A percentile compares a stretch with the other conserved stretches of the same genome.
These are phyloP conservation scores for Sanderia malayensis DNA, from an alignment of 30 jellyfish, hydroid and myxozoan species.

Conservation along the genomic window DNA sequence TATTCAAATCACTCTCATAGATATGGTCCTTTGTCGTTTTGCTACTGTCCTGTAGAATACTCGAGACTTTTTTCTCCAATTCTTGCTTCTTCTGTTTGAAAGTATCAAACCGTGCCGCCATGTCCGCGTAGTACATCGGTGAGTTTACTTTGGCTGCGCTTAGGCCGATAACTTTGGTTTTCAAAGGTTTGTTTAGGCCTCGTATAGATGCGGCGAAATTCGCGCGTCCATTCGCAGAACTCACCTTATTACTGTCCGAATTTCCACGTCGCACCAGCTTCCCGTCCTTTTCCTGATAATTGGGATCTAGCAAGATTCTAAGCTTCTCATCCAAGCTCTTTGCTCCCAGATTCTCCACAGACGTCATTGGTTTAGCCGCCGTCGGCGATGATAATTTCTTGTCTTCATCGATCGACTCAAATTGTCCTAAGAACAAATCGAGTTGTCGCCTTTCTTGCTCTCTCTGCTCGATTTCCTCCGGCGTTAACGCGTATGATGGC, in stretches of 20 bases:
- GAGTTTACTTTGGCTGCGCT: slow-evolving; percentile 38
- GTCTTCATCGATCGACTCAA: slow-evolving; percentile 54
- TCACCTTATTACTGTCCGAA: slow-evolving; percentile 5
- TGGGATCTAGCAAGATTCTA: slow-evolving; percentile 63
- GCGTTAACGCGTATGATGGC: slow-evolving; percentile 50
- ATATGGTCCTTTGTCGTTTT: slow-evolving; percentile 54
- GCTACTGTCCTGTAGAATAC: slow-evolving; percentile 71
- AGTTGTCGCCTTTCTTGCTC: slow-evolving; percentile 65
- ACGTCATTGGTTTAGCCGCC: slow-evolving; percentile 15
- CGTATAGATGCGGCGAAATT: slow-evolving; percentile 68
- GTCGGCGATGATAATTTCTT: slow-evolving; percentile 19
- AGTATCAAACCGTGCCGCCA: slow-evolving; percentile 81
- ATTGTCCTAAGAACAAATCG: slow-evolving; percentile 68
- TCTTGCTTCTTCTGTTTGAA: slow-evolving; percentile 81
- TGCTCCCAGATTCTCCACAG: slow-evolving; percentile 54
- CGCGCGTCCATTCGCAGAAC: slow-evolving; percentile 10
- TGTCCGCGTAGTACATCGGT: slow-evolving; percentile 67
- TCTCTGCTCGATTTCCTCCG: slow-evolving; percentile 58
- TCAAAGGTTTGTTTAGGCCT: slow-evolving; percentile 55
- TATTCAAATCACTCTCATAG: slow-evolving; percentile 41
- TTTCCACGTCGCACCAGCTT: slow-evolving; percentile 33
- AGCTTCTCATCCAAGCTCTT: slow-evolving; percentile 68
- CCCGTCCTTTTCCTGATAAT: slow-evolving; percentile 65
- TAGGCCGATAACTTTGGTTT: slow-evolving; percentile 77
- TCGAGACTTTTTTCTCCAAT: slow-evolving; percentile 77